Base-by-base conservation (phyloP, 2,888 invertebrate genomes). In the Adelognathus sp. region DNA sequence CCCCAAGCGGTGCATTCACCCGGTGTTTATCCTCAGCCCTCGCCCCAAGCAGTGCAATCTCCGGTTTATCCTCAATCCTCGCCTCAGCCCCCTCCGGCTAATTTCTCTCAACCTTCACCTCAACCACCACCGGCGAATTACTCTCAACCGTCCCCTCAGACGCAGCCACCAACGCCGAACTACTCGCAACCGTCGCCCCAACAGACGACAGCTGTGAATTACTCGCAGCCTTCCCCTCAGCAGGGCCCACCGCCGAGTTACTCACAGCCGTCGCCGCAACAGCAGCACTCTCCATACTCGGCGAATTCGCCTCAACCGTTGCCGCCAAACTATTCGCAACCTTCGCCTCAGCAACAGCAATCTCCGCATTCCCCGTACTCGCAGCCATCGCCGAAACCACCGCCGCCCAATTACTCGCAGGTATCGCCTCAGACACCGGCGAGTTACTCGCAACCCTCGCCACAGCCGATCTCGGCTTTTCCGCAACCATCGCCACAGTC, bases 121-220 rank as follows among this genome's bases (percentile, higher is more conserved):
- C 92, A 92, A 74, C 87, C 82, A 44, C 81, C 89, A 18, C 82
- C 87, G 3, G 84, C 76, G 16, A 81, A 87, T 76, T 91, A 91
- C 16, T 91, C 92, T 0, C 89, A 91, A 16, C 83, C 88, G 2
- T 91, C 90, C 1, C 89, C 90, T 0, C 90, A 90, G 54, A n/a
- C n/a, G n/a, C 82, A 81, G 21, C 52, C 82, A 67, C 87, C 88
- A 3, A 88, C 89, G 58, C 93, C 94, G 29, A 93, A 92, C 85
- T 93, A 93, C 50, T 88, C 90, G 0, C 90, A 90, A 52, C 82
- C 88, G 0, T 88, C 89, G 2, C 87, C 91, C 9, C 89, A 90
- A 52, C 93, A 87, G 50, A 86, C 94, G 92, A 83, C 86, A 6
- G 79, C 86, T 0, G 82, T 83, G 1, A 88, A 85, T 66, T 88